Evolutionary conservation across 1,140 invertebrate species (phyloP).

Genomic region (Penaeus japonicus): DNA sequence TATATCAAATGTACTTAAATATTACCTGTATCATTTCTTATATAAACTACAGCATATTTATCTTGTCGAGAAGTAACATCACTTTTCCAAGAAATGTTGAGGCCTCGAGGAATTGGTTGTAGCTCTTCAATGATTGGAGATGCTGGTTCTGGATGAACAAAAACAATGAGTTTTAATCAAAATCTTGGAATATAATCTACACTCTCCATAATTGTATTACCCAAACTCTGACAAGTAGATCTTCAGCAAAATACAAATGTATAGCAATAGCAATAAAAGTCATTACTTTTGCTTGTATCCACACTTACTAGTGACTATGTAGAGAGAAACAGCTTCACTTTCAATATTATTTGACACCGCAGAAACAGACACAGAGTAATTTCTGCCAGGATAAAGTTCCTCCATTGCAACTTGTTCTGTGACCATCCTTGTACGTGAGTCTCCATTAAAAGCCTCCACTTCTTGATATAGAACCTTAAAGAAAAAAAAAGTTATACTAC

Average conservation of each 20-base stretch:
- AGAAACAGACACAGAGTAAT: slow-evolving; percentile 86
- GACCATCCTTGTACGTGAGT: slow-evolving; percentile 71
- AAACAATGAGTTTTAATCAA: neutral
- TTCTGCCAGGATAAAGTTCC: slow-evolving; percentile 83
- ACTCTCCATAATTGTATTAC: no score
- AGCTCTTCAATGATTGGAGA: slow-evolving; percentile 85
- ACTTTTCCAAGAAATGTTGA: slow-evolving; percentile 92
- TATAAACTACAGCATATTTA: slow-evolving; percentile 83
- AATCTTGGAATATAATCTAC: no score
- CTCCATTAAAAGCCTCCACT: slow-evolving; percentile 80
- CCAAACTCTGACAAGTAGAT: no score
- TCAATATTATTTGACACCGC: slow-evolving; percentile 84
- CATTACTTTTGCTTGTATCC: no score
- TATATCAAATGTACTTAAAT: no score
- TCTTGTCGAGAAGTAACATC: slow-evolving; percentile 91
- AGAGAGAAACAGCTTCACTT: slow-evolving; percentile 39
- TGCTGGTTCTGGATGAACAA: slow-evolving; percentile 72
- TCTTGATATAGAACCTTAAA: slow-evolving; percentile 88
- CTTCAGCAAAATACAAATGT: no score
- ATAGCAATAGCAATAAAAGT: no score
- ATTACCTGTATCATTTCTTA: slow-evolving; percentile 79
- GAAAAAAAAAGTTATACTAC: slow-evolving; percentile 49
- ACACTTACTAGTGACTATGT: slow-evolving; percentile 38
- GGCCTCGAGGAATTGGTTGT: slow-evolving; percentile 75
- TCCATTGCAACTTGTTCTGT: slow-evolving; percentile 69